A percentile compares a stretch with the other conserved stretches of the same genome.
Conservation (phyloP, 2,888 invertebrate genomes). For the Drosophila planitibia region DNA sequence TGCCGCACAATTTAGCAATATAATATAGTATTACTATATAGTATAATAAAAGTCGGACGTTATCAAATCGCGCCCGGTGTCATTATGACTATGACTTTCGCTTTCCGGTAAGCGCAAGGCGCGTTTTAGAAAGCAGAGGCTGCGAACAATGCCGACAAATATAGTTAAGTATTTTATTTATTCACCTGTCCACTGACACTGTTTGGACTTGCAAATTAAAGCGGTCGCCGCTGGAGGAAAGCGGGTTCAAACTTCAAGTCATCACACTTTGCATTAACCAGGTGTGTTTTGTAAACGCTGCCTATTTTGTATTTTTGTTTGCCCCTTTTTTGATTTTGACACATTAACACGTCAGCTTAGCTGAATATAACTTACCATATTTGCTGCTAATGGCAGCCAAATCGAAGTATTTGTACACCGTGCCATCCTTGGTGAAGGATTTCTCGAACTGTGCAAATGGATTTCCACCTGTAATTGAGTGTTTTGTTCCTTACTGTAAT, state of each 20-base stretch:
- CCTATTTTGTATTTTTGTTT: not conserved
- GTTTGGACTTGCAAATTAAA: conserved; percentile 68
- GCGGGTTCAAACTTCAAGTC: conserved; percentile 67
- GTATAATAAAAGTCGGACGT: conserved; percentile 15
- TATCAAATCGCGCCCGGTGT: conserved; percentile 45
- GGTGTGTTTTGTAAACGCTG: conserved; percentile 9
- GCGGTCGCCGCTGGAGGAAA: conserved; percentile 14
- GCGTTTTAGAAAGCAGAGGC: conserved; percentile 44
- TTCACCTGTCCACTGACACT: conserved; percentile 52
- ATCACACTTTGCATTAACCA: conserved; percentile 22
- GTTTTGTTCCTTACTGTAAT: conserved; percentile 14
- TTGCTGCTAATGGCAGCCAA: conserved; percentile 90
- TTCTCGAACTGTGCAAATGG: conserved; percentile 83
- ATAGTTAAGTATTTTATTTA: conserved; percentile 5
- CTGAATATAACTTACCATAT: conserved; percentile 89
- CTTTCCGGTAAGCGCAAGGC: conserved; percentile 42
- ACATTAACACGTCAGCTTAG: conserved; percentile 36
- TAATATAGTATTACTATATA: not conserved
- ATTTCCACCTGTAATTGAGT: conserved; percentile 71
- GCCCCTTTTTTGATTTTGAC: not conserved
- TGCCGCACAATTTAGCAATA: conserved; percentile 17
- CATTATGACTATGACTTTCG: conserved; percentile 60
- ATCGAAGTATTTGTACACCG: conserved; percentile 91
- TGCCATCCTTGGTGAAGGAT: conserved; percentile 80
- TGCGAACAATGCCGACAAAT: not conserved